Evolutionary conservation across 2,797 vertebrate species (phyloP).

Genomic region (Apogon hyalosoma): DNA sequence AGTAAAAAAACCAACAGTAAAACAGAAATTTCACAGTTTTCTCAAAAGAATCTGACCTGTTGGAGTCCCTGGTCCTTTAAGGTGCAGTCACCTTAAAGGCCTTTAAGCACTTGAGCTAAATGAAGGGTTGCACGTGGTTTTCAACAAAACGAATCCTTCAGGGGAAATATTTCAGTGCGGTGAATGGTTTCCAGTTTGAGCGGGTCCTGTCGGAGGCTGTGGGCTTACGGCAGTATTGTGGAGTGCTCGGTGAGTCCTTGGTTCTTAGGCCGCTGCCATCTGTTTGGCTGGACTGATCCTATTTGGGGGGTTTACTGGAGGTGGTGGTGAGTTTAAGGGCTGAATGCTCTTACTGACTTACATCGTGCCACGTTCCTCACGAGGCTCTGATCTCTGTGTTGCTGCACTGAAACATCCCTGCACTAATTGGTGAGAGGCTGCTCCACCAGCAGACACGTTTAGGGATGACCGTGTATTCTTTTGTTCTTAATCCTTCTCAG

Average conservation of each 20-base stretch:
- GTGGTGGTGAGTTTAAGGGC: constrained; percentile 21
- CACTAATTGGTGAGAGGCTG: constrained; percentile 11
- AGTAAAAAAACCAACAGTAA: too few relatives aligned
- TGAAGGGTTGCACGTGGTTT: too few relatives aligned
- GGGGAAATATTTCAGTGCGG: not conserved
- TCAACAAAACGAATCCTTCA: not conserved
- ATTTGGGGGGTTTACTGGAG: constrained; percentile 76
- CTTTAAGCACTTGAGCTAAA: too few relatives aligned
- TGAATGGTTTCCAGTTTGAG: not conserved
- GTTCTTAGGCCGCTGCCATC: constrained; percentile 74
- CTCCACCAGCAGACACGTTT: not conserved
- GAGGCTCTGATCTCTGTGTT: constrained; percentile 24
- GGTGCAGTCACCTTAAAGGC: too few relatives aligned
- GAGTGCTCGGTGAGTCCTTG: constrained; percentile 9
- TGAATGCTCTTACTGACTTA: constrained; percentile 42
- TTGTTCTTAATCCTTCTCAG: not conserved
- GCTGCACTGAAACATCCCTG: constrained; percentile 4
- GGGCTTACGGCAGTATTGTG: constrained; percentile 1
- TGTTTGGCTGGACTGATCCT: constrained; percentile 78
- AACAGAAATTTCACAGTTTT: too few relatives aligned
- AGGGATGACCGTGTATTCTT: not conserved
- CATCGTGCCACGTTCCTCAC: constrained; percentile 39
- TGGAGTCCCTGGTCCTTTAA: too few relatives aligned
- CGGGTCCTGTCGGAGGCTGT: not conserved
- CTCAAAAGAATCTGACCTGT: too few relatives aligned